Conservation (phyloP, 2,113 vertebrate genomes). For the Probosciger aterrimus region DNA sequence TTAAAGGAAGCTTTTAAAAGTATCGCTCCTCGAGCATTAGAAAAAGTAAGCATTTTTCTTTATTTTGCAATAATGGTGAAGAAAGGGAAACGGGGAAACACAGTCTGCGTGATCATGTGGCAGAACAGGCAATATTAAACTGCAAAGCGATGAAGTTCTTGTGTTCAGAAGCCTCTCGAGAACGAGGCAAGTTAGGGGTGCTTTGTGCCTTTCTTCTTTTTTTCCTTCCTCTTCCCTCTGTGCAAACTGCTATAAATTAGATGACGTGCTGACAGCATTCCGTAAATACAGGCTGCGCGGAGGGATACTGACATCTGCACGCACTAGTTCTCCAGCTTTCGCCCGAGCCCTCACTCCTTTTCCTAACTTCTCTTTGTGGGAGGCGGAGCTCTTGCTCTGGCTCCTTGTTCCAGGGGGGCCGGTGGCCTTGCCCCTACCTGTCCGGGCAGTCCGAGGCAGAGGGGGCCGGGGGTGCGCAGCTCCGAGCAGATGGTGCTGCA, state of each 20-base stretch:
- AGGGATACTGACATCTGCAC: neutral
- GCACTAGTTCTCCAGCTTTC: neutral
- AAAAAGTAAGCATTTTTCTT: neutral
- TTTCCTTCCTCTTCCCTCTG: neutral
- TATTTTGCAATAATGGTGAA: neutral
- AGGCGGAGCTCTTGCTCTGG: neutral
- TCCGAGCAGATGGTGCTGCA: constrained; percentile 87
- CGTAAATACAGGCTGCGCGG: neutral
- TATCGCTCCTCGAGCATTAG: neutral
- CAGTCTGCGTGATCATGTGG: accelerated
- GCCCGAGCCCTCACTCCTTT: neutral
- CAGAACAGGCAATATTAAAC: neutral
- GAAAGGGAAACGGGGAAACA: neutral
- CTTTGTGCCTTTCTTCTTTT: neutral
- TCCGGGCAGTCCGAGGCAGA: neutral
- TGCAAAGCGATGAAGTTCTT: neutral
- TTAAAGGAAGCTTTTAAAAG: neutral
- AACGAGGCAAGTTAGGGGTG: neutral
- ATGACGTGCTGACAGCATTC: neutral
- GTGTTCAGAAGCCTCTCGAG: neutral
- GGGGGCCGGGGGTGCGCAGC: neutral
- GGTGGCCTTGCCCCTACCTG: neutral
- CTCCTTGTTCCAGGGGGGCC: neutral
- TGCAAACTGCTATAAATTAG: neutral
- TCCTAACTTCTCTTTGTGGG: neutral